Evolutionary conservation across 2,113 vertebrate species (phyloP), one percentile per base, ranked within the genome.

Genomic region (Ictalurus furcatus): DNA sequence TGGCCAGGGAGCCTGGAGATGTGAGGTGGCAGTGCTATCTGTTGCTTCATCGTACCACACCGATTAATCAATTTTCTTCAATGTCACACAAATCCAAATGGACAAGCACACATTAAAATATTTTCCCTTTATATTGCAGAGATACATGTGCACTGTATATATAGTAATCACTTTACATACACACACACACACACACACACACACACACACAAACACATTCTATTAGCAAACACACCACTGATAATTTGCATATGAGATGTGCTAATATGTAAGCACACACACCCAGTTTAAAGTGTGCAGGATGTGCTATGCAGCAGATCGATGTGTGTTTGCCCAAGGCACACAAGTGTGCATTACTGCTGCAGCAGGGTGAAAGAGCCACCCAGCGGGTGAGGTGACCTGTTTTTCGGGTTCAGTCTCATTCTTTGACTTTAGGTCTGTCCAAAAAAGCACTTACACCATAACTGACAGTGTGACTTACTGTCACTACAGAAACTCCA

Each of bases 321-420:
- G 87, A 80, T 88, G 54, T 54, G 87, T 92, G 92, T 92, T 94
- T 93, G 92, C 84, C 85, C 89, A 91, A 91, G 89, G 90, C 85
- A 90, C 56, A 30, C 84, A 91, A 90, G 87, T 91, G 48, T 65
- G 73, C 88, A 59, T 11, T 82, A 83, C 84, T 67, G 30, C 37
- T 86, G 83, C 85, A 44, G 76, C 44, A 30, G 40, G 83, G 65
- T 78, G 78, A 63, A 86, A 85, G 73, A 61, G 88, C 28, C 34
- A 76, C 13, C 37, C 44, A 52, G 80, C 74, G 82, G 91, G 91
- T 91, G 86, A 93, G 81, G 82, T 44, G 88, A 92, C 94, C 90
- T 54, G 92, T 92, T 94, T 92, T 94, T 92, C 92, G 34, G 74
- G 93, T 94, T 95, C 73, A 86, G 58, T 91, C 90, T 90, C 89